phyloP scores from a whole-genome alignment of 2,113 vertebrate species.

The Phylloscopus trochilus region DNA sequence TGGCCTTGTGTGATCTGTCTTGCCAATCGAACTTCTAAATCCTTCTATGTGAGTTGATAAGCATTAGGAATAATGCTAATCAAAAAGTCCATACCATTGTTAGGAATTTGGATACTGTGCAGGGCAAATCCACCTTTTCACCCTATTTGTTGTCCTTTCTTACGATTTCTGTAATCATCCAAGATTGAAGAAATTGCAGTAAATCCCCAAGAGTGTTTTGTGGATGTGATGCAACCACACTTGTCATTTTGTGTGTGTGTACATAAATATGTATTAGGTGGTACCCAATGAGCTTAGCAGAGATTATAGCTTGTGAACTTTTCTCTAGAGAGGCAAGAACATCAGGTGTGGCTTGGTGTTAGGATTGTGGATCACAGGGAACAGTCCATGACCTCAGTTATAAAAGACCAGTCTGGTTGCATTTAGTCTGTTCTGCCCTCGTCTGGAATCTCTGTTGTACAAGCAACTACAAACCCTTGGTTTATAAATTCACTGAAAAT shows the following conservation, averaged over 20 bases:
- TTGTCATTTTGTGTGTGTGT: background rate
- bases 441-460: background rate
- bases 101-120: background rate
- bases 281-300: background rate
- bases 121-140: background rate
- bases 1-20: background rate
- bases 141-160: fast-evolving
- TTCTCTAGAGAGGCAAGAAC: background rate
- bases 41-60: background rate
- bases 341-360: background rate
- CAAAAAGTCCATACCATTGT: background rate
- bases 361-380: background rate
- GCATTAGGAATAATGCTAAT: background rate
- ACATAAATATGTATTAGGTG: background rate
- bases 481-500: background rate
- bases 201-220: background rate
- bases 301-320: background rate
- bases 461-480: background rate
- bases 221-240: background rate
- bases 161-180: background rate
- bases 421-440: background rate
- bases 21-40: background rate
- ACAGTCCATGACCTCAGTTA: no score
- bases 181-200: background rate
- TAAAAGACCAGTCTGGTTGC: background rate